Conservation (phyloP, 2,888 invertebrate species). For the Watsonalla cultraria region DNA sequence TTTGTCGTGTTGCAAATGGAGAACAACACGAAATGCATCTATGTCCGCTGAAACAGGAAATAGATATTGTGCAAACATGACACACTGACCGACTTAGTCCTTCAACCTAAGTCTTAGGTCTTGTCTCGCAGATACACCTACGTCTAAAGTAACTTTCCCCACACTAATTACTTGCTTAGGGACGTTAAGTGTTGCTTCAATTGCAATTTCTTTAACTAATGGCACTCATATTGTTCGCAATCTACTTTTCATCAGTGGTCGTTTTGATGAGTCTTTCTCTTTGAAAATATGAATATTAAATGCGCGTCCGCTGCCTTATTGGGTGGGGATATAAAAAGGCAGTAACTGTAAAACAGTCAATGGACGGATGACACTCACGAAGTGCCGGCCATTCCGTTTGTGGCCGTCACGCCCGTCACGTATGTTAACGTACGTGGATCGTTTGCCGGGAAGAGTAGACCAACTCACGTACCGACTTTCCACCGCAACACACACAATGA, state of each 20-base stretch:
- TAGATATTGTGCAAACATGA: slow-evolving; percentile 31
- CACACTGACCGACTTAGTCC: slow-evolving; percentile 62
- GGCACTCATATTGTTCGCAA: neutral
- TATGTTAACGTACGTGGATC: slow-evolving; percentile 54
- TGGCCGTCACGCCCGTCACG: slow-evolving; percentile 66
- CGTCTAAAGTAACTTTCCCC: slow-evolving; percentile 50
- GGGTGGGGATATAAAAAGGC: slow-evolving; percentile 46
- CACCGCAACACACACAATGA: slow-evolving; percentile 51
- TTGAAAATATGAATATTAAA: slow-evolving; percentile 62
- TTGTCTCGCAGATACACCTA: slow-evolving; percentile 45
- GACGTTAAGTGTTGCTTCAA: slow-evolving; percentile 15
- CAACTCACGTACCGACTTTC: slow-evolving; percentile 59
- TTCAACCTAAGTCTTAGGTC: slow-evolving; percentile 40
- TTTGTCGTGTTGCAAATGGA: too few species aligned
- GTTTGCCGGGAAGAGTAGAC: slow-evolving; percentile 31
- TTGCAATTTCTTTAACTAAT: neutral
- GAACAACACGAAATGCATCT: too few species aligned
- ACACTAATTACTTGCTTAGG: slow-evolving; percentile 40
- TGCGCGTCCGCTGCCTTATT: slow-evolving; percentile 52
- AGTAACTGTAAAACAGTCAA: slow-evolving; percentile 70
- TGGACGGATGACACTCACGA: slow-evolving; percentile 69
- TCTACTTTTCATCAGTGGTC: slow-evolving; percentile 27
- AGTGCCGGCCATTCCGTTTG: slow-evolving; percentile 56
- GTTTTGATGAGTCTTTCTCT: slow-evolving; percentile 44
- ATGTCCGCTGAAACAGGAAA: slow-evolving; percentile 12